Evolutionary conservation across 2,113 vertebrate species (phyloP).

Genomic region (Oreotrochilus melanogaster): DNA sequence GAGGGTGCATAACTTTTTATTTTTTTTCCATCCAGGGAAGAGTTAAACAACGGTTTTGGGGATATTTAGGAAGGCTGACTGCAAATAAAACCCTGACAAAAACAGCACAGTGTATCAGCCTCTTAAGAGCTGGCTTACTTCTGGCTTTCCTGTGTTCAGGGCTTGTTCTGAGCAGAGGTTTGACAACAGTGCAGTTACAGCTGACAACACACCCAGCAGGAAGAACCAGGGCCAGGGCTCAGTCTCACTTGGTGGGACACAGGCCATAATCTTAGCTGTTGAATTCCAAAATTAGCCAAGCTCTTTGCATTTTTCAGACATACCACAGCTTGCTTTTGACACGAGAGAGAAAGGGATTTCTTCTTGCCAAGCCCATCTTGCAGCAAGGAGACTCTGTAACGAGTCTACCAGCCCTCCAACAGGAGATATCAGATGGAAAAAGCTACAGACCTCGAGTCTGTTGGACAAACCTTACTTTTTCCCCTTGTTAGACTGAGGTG

Average conservation of each 20-base stretch:
- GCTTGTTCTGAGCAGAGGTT: neutral
- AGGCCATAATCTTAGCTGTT: neutral
- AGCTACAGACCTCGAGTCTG: neutral
- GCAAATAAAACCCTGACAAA: neutral
- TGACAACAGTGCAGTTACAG: neutral
- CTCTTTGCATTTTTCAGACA: neutral
- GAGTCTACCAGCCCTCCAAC: conserved; percentile 5
- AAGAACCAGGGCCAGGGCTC: neutral
- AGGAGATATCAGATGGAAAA: neutral
- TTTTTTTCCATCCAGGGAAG: neutral
- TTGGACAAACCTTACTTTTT: neutral
- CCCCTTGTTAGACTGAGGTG: neutral
- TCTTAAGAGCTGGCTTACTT: neutral
- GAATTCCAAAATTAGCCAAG: neutral
- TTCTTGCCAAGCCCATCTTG: neutral
- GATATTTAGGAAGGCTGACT: neutral
- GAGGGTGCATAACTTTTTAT: too few species aligned
- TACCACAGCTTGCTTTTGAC: neutral
- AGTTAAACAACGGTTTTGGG: neutral
- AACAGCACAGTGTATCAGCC: neutral
- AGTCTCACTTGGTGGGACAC: neutral
- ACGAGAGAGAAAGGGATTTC: neutral
- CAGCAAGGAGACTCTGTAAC: neutral
- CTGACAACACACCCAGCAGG: neutral
- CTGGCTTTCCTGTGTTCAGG: neutral